These are phyloP conservation scores for Hololepta plana DNA, from an alignment of 2,888 invertebrate species.

Conservation along the genomic window DNA sequence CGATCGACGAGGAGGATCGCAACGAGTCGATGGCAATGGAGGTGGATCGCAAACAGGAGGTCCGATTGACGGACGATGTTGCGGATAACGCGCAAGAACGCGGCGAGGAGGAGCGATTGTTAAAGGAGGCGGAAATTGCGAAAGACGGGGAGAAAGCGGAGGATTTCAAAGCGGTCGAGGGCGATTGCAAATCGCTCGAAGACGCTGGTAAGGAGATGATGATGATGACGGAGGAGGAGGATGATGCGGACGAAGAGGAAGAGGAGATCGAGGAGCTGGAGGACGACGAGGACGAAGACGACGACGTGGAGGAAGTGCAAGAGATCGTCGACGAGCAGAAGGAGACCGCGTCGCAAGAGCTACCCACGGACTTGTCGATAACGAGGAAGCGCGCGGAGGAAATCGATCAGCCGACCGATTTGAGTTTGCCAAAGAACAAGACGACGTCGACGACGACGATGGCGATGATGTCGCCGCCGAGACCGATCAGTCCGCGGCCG, in stretches of 20 bases:
- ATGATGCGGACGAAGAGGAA: too few species aligned
- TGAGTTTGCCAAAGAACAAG: constrained; percentile 33
- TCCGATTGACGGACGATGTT: too few species aligned
- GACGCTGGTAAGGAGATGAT: too few species aligned
- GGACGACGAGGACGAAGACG: constrained; percentile 13
- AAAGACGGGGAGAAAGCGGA: constrained; percentile 11
- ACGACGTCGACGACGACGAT: too few species aligned
- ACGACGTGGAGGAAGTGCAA: constrained; percentile 7
- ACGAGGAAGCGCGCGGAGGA: constrained; percentile 18
- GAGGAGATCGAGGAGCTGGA: constrained; percentile 12
- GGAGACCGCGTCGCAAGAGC: constrained; percentile 7
- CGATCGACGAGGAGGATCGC: too few species aligned
- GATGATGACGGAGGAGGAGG: too few species aligned
- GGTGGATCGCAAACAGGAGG: too few species aligned
- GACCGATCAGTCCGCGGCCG: constrained; percentile 31
- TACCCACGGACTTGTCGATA: constrained; percentile 19
- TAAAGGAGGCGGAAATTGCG: constrained; percentile 15
- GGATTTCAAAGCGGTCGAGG: too few species aligned
- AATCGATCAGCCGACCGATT: constrained; percentile 36
- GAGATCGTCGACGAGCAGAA: constrained; percentile 7
- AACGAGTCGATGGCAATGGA: too few species aligned
- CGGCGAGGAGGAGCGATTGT: too few species aligned
- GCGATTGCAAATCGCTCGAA: too few species aligned
- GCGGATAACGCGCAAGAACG: too few species aligned
- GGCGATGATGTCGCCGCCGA: constrained; percentile 30